Conservation (phyloP, 2,888 invertebrate genomes). For the Drosophila pseudotakahashii region DNA sequence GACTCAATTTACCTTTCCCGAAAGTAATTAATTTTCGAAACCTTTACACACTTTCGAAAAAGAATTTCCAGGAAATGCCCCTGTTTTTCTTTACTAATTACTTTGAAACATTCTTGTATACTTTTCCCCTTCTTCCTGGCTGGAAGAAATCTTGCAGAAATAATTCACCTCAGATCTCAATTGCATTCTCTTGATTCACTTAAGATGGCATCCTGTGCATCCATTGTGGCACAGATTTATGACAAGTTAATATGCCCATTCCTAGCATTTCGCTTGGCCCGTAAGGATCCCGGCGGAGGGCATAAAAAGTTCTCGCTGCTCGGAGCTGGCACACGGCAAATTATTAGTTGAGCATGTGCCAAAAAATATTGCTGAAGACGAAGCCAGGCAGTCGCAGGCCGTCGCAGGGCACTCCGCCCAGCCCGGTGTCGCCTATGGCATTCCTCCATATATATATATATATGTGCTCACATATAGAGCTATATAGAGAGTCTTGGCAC, state of each 20-base stretch:
- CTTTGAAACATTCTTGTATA: neutral
- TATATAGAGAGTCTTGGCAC: conserved; percentile 59
- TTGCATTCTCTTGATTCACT: conserved; percentile 59
- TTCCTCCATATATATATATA: conserved; percentile 41
- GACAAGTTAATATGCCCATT: conserved; percentile 77
- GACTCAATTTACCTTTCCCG: too few relatives aligned
- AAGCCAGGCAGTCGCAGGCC: conserved; percentile 32
- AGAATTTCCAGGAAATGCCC: neutral
- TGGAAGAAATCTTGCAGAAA: neutral
- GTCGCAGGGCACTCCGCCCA: conserved; percentile 9
- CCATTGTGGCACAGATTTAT: conserved; percentile 65
- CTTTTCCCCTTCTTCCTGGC: neutral
- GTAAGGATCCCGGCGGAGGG: conserved; percentile 14
- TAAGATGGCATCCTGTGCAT: conserved; percentile 39
- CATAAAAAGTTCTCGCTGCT: conserved; percentile 60
- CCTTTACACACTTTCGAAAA: neutral
- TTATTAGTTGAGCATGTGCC: conserved; percentile 82
- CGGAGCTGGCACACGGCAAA: conserved; percentile 71
- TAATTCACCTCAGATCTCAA: conserved; percentile 47
- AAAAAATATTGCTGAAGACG: conserved; percentile 79
- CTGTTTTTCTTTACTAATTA: conserved; percentile 4
- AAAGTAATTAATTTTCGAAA: neutral
- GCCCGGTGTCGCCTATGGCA: conserved; percentile 54
- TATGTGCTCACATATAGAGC: conserved; percentile 7
- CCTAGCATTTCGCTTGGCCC: conserved; percentile 40